Evolutionary conservation across 2,797 vertebrate species (phyloP).

Genomic region (Falco peregrinus): DNA sequence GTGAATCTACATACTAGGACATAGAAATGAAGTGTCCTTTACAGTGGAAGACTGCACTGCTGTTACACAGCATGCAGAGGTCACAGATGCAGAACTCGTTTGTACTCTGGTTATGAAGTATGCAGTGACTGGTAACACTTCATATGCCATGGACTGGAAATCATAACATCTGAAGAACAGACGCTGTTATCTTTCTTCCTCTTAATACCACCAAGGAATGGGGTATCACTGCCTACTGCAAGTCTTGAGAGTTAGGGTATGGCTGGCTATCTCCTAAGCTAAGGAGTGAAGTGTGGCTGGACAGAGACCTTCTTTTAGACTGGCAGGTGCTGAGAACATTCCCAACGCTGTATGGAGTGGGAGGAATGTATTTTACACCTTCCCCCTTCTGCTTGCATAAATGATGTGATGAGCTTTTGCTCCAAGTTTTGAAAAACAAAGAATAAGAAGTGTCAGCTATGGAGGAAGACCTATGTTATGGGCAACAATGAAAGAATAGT

Average conservation of each 20-base stretch:
- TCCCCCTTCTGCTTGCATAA: neutral
- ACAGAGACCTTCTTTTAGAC: neutral
- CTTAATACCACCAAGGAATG: neutral
- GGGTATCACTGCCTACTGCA: neutral
- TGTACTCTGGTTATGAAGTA: neutral
- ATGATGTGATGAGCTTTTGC: neutral
- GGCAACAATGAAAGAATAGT: neutral
- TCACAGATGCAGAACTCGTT: neutral
- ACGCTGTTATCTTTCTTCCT: neutral
- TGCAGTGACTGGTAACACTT: neutral
- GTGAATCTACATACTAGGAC: neutral
- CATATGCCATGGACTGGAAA: neutral
- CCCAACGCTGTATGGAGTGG: neutral
- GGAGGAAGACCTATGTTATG: neutral
- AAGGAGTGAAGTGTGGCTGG: neutral
- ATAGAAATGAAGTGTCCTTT: neutral
- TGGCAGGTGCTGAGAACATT: neutral
- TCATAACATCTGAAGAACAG: neutral
- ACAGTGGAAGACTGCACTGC: neutral
- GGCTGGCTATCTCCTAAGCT: neutral
- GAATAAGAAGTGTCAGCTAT: neutral
- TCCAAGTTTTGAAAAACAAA: conserved; percentile 2
- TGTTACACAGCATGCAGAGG: neutral
- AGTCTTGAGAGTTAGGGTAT: neutral
- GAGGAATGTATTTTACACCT: conserved; percentile 13